Conservation (phyloP, 2,797 vertebrate genomes). For the Peromyscus aztecus region DNA sequence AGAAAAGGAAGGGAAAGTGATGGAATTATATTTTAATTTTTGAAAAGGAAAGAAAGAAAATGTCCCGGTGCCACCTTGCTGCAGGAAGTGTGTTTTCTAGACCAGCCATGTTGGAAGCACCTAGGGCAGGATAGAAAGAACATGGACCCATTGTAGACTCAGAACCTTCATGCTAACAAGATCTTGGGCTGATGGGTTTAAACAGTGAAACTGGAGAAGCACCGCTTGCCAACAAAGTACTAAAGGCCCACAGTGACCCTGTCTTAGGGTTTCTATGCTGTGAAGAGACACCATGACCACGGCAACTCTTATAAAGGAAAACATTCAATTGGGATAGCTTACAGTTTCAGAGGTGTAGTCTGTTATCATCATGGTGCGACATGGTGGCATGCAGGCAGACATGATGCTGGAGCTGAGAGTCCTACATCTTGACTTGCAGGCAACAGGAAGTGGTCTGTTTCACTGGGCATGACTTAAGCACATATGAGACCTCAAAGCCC, state of each 20-base stretch:
- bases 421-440: not conserved
- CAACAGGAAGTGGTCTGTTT: not conserved
- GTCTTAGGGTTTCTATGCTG: not conserved
- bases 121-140: not conserved
- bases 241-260: not conserved
- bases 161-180: not conserved
- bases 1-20: not conserved
- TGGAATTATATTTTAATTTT: not conserved
- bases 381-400: not conserved
- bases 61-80: not conserved
- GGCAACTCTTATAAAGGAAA: not conserved
- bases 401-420: not conserved
- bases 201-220: not conserved
- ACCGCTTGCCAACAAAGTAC: not conserved
- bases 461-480: not conserved
- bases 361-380: not conserved
- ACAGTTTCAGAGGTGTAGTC: not conserved
- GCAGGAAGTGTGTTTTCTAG: not conserved
- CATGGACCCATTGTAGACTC: not conserved
- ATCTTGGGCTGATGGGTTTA: not conserved
- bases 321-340: not conserved
- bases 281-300: not conserved
- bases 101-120: too few relatives aligned
- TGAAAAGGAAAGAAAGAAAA: not conserved
- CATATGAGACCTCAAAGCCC: not conserved